These are phyloP conservation scores for Tinea semifulvella DNA, from an alignment of 2,888 invertebrate species.

Conservation along the genomic window DNA sequence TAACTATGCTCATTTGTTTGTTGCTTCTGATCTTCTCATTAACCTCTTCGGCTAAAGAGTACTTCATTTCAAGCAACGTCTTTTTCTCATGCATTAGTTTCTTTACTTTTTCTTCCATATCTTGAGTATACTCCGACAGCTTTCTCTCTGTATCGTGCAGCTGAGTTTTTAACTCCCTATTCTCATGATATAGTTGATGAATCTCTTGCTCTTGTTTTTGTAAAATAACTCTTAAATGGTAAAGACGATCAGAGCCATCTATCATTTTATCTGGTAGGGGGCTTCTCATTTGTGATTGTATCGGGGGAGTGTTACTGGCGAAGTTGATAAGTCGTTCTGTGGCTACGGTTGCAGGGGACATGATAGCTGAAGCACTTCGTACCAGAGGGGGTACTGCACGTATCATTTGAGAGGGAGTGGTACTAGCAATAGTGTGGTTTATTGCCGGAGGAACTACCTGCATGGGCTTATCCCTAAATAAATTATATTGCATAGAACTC, in stretches of 20 bases:
- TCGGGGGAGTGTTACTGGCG: conserved; percentile 46
- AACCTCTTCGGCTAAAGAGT: conserved; percentile 40
- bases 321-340: conserved; percentile 52
- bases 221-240: conserved; percentile 41
- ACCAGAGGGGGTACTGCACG: conserved; percentile 40
- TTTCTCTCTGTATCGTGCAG: conserved; percentile 42
- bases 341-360: conserved; percentile 45
- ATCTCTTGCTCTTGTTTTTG: conserved; percentile 55
- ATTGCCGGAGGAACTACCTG: conserved; percentile 53
- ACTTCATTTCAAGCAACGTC: conserved; percentile 34
- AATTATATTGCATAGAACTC: conserved; percentile 30
- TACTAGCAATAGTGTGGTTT: conserved; percentile 33
- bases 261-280: conserved; percentile 29
- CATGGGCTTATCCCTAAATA: conserved; percentile 44
- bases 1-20: conserved; percentile 71
- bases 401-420: conserved; percentile 22
- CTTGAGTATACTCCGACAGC: conserved; percentile 35
- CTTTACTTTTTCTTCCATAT: conserved; percentile 38
- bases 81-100: conserved; percentile 45
- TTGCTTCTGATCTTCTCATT: conserved; percentile 45
- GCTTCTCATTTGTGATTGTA: conserved; percentile 40
- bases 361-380: conserved; percentile 52
- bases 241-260: conserved; percentile 40
- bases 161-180: conserved; percentile 42
- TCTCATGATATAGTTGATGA: conserved; percentile 42